Evolutionary conservation across 2,888 invertebrate genomes (phyloP), one percentile per base, ranked within the genome.

Genomic region (Pogonocherus hispidulus): DNA sequence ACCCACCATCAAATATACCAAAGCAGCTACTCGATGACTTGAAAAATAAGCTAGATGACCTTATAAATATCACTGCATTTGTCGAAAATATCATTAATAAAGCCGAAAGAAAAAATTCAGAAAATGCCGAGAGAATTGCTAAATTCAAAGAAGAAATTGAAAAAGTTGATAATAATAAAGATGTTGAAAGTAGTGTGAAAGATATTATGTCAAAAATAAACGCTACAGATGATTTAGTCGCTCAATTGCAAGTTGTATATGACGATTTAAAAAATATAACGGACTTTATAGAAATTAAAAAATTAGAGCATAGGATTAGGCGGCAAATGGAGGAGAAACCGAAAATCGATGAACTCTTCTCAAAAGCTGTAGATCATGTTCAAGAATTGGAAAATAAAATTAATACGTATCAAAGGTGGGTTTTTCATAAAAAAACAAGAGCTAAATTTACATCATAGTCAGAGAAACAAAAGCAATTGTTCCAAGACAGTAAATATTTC

Each of bases 351-450:
- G 86, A 87, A 72, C 86, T 85, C 49, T 79, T 87, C 52, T 82
- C 56, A n/a, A 69, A 57, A 16, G 86, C 90, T 0, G 86, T 86
- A 2, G 87, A 87, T 0, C 86, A 89, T 47, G 84, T 88, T 11
- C 81, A 84, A 14, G 83, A 87, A 2, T 87, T 88, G 16, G 83
- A 87, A 55, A 85, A 85, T 27, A 85, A 88, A 75, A 82, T 89
- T n/a, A 83, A 86, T 1, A 83, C 86, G 14, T 80, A 82, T 55
- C 77, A 80, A 66, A 79, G 76, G 82, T 82, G 73, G 70, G 73
- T 3, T 27, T 5, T 27, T 27, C n/a, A n/a, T n/a, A n/a, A n/a
- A n/a, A n/a, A n/a, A n/a, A n/a, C n/a, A n/a, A n/a, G n/a, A n/a
- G n/a, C n/a, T n/a, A n/a, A n/a, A n/a, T n/a, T n/a, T n/a, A n/a